A percentile compares a stretch with the other conserved stretches of the same genome.
Evolutionary conservation across 1,140 invertebrate species (phyloP).

Genomic region (Aphidius gifuensis): DNA sequence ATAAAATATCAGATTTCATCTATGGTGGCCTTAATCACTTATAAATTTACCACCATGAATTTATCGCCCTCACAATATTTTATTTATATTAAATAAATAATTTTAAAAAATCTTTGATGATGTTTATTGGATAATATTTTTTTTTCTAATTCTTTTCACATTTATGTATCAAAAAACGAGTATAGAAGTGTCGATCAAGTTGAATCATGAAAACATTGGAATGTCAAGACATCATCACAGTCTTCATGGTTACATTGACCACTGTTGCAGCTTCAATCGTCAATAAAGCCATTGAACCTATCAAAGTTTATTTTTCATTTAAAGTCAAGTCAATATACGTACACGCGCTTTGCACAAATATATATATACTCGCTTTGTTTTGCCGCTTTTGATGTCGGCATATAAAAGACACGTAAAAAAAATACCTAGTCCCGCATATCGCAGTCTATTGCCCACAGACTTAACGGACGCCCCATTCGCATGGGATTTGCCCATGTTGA

Average conservation of each 20-base stretch:
- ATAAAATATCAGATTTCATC: constrained; percentile 36
- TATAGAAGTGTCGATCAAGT: constrained; percentile 4
- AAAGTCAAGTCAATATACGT: too few relatives aligned
- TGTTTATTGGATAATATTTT: too few relatives aligned
- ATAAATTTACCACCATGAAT: neutral
- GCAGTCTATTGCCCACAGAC: neutral
- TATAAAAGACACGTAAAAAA: constrained; percentile 16
- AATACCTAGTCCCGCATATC: neutral
- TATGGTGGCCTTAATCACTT: constrained; percentile 38
- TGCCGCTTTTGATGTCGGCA: constrained; percentile 21
- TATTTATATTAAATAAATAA: neutral
- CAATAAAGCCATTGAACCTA: too few relatives aligned
- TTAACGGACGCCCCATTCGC: constrained; percentile 19
- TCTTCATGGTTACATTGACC: constrained; percentile 1
- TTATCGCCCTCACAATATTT: constrained; percentile 7
- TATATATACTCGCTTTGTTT: too few relatives aligned
- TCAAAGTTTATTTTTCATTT: too few relatives aligned
- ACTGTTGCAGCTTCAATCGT: too few relatives aligned
- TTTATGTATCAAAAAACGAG: neutral
- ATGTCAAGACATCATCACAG: neutral
- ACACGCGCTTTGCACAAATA: too few relatives aligned
- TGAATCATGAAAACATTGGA: neutral
- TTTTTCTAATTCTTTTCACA: too few relatives aligned
- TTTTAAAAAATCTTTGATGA: too few relatives aligned
- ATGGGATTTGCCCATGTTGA: constrained; percentile 17